Evolutionary conservation across 64 coral and sea anemone species (phyloP).

Genomic region (Stylophora pistillata): DNA sequence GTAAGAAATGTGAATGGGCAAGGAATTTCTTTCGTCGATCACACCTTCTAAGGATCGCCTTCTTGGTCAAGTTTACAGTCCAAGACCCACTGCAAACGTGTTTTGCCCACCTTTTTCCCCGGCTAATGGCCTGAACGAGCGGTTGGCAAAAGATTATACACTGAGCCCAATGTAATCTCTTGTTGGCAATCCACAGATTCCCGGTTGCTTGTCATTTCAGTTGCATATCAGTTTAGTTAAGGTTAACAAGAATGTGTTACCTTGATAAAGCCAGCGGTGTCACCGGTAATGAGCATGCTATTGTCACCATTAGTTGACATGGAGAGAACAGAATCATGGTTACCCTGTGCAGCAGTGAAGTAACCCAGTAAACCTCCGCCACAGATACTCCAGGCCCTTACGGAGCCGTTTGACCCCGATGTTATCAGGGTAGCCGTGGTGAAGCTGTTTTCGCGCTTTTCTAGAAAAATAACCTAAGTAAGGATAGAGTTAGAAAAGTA

Average conservation of each 20-base stretch:
- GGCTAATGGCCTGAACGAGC: too few relatives aligned
- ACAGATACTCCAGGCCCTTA: slow-evolving; percentile 82
- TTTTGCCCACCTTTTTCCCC: too few relatives aligned
- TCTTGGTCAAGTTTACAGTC: too few relatives aligned
- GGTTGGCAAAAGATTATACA: too few relatives aligned
- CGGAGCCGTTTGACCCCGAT: slow-evolving; percentile 65
- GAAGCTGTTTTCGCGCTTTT: slow-evolving; percentile 59
- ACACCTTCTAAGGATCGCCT: neutral
- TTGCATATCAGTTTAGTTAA: too few relatives aligned
- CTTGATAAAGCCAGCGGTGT: slow-evolving; percentile 85
- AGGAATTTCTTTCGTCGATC: neutral
- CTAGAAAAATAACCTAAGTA: slow-evolving; percentile 76
- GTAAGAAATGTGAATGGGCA: too few relatives aligned
- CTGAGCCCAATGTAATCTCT: too few relatives aligned
- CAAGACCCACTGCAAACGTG: too few relatives aligned
- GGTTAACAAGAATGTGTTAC: neutral
- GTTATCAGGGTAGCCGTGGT: slow-evolving; percentile 81
- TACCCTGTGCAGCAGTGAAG: slow-evolving; percentile 76
- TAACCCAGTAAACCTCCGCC: slow-evolving; percentile 83
- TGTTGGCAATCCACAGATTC: too few relatives aligned
- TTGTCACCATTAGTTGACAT: slow-evolving; percentile 81
- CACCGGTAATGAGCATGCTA: slow-evolving; percentile 78
- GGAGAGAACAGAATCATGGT: slow-evolving; percentile 74
- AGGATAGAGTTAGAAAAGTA: too few relatives aligned
- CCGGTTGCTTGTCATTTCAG: too few relatives aligned